These are phyloP conservation scores for Datnioides undecimradiatus DNA, from an alignment of 2,113 vertebrate species.

Conservation along the genomic window DNA sequence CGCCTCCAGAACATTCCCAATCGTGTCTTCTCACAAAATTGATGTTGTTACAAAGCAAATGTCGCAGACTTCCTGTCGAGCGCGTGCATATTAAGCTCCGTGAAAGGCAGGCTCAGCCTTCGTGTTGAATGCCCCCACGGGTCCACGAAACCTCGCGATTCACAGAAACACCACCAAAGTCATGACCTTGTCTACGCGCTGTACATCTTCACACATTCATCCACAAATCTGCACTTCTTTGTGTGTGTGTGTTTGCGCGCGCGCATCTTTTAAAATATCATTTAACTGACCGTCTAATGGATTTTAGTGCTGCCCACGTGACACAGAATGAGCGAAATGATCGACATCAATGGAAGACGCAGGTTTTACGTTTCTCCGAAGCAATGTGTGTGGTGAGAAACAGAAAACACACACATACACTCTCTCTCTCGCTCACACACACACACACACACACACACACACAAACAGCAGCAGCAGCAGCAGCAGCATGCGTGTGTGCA, in stretches of 20 bases:
- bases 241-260: not conserved
- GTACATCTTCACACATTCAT: not conserved
- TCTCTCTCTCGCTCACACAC: not conserved
- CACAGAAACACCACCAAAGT: not conserved
- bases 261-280: too few species aligned
- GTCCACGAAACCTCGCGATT: not conserved
- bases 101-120: too few species aligned
- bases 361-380: not conserved
- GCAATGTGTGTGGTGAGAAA: conserved; percentile 5
- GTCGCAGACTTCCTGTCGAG: not conserved
- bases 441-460: not conserved
- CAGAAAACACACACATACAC: not conserved
- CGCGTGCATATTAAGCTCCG: too few species aligned
- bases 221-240: not conserved
- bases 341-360: too few species aligned
- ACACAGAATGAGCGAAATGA: not conserved
- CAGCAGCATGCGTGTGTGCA: not conserved
- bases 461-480: not conserved
- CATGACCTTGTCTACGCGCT: too few species aligned
- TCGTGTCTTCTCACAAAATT: too few species aligned
- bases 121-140: too few species aligned
- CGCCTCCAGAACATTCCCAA: too few species aligned
- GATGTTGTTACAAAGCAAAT: too few species aligned
- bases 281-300: too few species aligned
- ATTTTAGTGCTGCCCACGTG: not conserved